Percentiles rank a stretch among this genome's conserved stretches.
These are phyloP conservation scores for Cyanoderma ruficeps DNA, from an alignment of 2,113 vertebrate genomes.

Conservation along the genomic window DNA sequence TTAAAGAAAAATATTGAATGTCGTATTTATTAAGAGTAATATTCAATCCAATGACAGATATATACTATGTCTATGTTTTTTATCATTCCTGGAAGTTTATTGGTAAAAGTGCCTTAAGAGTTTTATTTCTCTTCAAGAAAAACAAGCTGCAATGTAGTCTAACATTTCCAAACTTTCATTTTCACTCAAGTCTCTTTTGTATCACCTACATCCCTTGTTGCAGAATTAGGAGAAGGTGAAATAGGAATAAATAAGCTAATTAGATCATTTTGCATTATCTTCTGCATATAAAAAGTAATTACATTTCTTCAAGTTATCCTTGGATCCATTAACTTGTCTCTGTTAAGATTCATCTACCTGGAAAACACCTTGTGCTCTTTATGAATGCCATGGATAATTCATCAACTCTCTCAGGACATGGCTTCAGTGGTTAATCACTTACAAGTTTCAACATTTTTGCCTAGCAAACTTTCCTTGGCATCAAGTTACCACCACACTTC, in stretches of 20 bases:
- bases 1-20: background rate
- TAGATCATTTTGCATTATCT: background rate
- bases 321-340: background rate
- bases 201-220: background rate
- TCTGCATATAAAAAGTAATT: background rate
- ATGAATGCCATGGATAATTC: background rate
- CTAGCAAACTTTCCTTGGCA: background rate
- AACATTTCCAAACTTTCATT: background rate
- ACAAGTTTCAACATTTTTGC: background rate
- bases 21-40: background rate
- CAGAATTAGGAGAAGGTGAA: background rate
- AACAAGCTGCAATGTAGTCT: background rate
- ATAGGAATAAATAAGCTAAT: background rate
- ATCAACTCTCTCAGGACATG: background rate
- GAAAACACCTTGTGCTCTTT: background rate
- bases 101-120: background rate
- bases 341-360: background rate
- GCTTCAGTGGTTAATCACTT: background rate
- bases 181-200: background rate
- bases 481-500: background rate
- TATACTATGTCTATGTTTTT: background rate
- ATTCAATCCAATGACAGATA: background rate
- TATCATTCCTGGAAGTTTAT: background rate
- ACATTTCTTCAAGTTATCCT: background rate
- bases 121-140: background rate